Evolutionary conservation across 2,888 invertebrate species (phyloP), one percentile per base, ranked within the genome.

Genomic region (Spilarctia lutea): DNA sequence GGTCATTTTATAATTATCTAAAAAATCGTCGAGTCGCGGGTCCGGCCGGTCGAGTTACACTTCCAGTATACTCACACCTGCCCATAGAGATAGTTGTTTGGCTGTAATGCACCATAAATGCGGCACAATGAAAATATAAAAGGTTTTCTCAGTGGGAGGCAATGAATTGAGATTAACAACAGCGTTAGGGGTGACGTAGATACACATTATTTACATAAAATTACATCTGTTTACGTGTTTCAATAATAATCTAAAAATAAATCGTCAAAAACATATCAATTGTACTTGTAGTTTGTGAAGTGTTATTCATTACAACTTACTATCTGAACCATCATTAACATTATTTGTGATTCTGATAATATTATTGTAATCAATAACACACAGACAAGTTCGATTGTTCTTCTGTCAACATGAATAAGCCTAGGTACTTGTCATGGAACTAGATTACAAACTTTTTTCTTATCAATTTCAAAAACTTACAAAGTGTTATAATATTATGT

Each of bases 1-100:
- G 94, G 93, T 91, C 90, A 91, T 90, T 90, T 92, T 92, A 91
- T 93, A 93, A 91, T 93, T 94, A 92, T 90, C 91, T 89, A 90
- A 90, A 91, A 93, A 93, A 90, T 85, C 79, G 84, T 84, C 83
- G 83, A 82, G 83, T 82, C 78, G 80, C 82, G 81, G 76, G 78
- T 83, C 91, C 94, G 92, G 92, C 94, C 93, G 94, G 93, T 89
- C 82, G 83, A 83, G 77, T 74, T 83, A 70, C 73, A 80, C 75
- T 77, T 86, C 82, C 85, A 83, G 81, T 82, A 74, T 70, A 69
- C 74, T 86, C 82, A 85, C 92, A 91, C 89, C 92, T 91, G 90
- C 86, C 81, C 78, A 68, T 75, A 80, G 80, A 79, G 77, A 84
- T 79, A 83, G 82, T 81, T 89, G 87, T 89, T 90, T 89, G 86